A percentile compares a stretch with the other conserved stretches of the same genome.
phyloP scores from a whole-genome alignment of 2,113 vertebrate genomes.

The Heptranchias perlo region DNA sequence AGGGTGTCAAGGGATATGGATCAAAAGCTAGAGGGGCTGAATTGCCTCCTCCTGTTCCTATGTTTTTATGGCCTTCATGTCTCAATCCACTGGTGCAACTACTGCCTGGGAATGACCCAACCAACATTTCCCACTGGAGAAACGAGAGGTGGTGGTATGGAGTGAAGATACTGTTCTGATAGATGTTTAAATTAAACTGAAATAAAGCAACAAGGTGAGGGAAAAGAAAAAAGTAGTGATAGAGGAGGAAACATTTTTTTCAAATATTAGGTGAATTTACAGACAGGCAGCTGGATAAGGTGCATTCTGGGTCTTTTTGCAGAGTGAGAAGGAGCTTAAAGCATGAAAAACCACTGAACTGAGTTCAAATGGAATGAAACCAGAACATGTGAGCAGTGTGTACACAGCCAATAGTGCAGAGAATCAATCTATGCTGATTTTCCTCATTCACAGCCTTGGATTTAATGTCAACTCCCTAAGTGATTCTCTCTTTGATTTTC shows the following conservation, averaged over 20 bases:
- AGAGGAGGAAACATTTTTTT: no score
- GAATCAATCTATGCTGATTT: background rate
- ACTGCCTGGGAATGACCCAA: background rate
- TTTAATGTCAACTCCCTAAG: background rate
- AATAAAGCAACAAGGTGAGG: background rate
- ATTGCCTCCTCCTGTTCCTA: background rate
- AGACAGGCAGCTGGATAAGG: background rate
- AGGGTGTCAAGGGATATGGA: no score
- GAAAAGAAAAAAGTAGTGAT: background rate
- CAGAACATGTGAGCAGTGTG: background rate
- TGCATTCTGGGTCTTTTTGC: no score
- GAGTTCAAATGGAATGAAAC: background rate
- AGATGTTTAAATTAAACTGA: background rate
- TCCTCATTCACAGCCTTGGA: background rate
- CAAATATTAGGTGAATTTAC: background rate
- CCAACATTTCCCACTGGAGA: background rate
- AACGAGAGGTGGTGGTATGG: background rate
- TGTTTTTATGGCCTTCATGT: background rate
- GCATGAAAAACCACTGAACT: no score
- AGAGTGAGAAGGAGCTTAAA: no score
- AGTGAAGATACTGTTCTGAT: background rate
- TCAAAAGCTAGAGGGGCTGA: background rate
- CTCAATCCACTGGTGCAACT: background rate
- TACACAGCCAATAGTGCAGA: background rate
- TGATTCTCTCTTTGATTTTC: no score